Evolutionary conservation across 2,888 invertebrate species (phyloP).

Genomic region (Melipona bicolor): DNA sequence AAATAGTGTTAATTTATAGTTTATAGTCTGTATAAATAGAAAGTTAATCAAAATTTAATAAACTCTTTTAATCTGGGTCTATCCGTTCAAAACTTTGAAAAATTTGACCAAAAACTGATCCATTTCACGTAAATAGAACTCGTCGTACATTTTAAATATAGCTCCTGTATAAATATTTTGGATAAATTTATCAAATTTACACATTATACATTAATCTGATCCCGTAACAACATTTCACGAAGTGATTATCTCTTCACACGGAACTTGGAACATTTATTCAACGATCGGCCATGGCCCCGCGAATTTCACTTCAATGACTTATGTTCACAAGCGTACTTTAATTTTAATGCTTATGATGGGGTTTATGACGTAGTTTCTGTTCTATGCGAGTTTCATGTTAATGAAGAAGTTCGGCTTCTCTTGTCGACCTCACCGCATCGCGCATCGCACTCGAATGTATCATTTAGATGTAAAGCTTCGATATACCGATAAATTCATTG

Average conservation of each 20-base stretch:
- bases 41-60: too few species aligned
- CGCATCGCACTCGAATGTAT: conserved; percentile 6
- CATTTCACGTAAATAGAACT: too few species aligned
- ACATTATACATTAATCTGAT: conserved; percentile 8
- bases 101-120: too few species aligned
- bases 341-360: conserved; percentile 47
- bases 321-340: conserved; percentile 32
- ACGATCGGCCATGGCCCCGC: conserved; percentile 21
- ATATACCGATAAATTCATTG: conserved; percentile 11
- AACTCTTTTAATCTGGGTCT: neutral
- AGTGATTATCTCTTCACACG: conserved; percentile 6
- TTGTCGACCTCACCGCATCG: conserved; percentile 8
- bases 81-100: neutral
- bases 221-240: conserved; percentile 2
- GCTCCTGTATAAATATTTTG: too few species aligned
- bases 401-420: conserved; percentile 25
- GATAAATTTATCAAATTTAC: neutral
- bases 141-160: neutral
- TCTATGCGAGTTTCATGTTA: conserved; percentile 53
- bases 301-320: conserved; percentile 41
- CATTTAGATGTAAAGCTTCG: conserved; percentile 17
- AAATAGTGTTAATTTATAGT: too few species aligned
- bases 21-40: too few species aligned
- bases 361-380: conserved; percentile 40
- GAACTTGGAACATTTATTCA: conserved; percentile 34